phyloP scores from a whole-genome alignment of 2,113 vertebrate species.

The Nestor notabilis region DNA sequence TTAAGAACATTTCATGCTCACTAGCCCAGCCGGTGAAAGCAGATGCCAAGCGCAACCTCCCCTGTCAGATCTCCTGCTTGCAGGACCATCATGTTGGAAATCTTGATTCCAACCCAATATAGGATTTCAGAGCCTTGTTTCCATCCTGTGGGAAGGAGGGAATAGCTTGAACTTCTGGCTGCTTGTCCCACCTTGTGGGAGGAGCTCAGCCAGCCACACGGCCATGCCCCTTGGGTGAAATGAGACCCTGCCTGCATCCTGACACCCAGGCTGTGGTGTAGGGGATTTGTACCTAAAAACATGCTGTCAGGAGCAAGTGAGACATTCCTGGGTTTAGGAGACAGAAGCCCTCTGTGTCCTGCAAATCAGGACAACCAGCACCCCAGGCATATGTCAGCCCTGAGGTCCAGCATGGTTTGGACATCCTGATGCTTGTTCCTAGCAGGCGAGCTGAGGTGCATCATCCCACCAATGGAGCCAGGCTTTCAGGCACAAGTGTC shows the following conservation, averaged over 20 bases:
- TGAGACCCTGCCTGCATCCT: background rate
- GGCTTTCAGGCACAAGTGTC: slow-evolving; percentile 47
- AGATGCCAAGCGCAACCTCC: background rate
- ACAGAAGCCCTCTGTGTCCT: background rate
- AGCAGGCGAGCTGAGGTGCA: background rate
- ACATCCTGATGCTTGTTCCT: background rate
- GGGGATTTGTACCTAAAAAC: background rate
- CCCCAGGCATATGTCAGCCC: background rate
- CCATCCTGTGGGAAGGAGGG: background rate
- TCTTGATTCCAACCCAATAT: background rate
- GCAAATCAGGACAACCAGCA: background rate
- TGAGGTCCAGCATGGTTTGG: background rate
- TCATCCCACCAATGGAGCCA: slow-evolving; percentile 37
- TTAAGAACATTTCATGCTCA: background rate
- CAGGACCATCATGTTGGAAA: background rate
- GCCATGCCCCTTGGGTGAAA: background rate
- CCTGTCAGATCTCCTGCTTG: background rate
- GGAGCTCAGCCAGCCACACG: background rate
- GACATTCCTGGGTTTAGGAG: background rate
- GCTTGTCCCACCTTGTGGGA: background rate
- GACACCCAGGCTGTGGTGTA: background rate
- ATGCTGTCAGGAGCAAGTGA: background rate
- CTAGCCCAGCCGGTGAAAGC: rapidly evolving
- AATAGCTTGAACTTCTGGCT: background rate
- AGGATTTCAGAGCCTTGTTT: background rate